These are phyloP conservation scores for Taurulus bubalis DNA, from an alignment of 2,113 vertebrate species.

Conservation along the genomic window DNA sequence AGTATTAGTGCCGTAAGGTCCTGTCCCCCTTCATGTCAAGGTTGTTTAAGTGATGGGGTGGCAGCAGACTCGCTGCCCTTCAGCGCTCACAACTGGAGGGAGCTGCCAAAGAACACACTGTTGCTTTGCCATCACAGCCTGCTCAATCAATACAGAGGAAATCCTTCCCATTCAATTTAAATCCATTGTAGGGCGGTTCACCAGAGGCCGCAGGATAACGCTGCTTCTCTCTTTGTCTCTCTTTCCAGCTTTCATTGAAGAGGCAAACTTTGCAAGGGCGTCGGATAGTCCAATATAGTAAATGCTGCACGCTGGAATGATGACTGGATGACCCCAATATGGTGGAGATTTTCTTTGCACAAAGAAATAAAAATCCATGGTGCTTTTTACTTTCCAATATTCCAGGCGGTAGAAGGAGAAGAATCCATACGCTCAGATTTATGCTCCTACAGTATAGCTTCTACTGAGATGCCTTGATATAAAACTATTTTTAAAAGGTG, in stretches of 20 bases:
- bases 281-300: conserved; percentile 12
- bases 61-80: conserved; percentile 60
- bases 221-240: conserved; percentile 1
- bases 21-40: conserved; percentile 26
- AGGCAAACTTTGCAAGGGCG: conserved; percentile 45
- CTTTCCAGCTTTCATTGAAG: neutral
- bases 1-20: neutral
- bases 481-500: neutral
- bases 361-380: neutral
- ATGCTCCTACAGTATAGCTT: neutral
- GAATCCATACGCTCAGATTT: neutral
- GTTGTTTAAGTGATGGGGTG: conserved; percentile 48
- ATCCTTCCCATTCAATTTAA: conserved; percentile 63
- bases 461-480: neutral
- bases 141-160: conserved; percentile 72
- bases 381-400: neutral
- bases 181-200: conserved; percentile 41
- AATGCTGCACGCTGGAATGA: conserved; percentile 5
- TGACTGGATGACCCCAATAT: neutral
- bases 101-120: conserved; percentile 60
- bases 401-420: neutral
- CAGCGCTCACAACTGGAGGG: conserved; percentile 52
- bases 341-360: neutral
- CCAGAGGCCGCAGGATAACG: neutral
- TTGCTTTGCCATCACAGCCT: conserved; percentile 45